Conservation (phyloP, 2,113 vertebrate genomes). For the Morone chrysops region DNA sequence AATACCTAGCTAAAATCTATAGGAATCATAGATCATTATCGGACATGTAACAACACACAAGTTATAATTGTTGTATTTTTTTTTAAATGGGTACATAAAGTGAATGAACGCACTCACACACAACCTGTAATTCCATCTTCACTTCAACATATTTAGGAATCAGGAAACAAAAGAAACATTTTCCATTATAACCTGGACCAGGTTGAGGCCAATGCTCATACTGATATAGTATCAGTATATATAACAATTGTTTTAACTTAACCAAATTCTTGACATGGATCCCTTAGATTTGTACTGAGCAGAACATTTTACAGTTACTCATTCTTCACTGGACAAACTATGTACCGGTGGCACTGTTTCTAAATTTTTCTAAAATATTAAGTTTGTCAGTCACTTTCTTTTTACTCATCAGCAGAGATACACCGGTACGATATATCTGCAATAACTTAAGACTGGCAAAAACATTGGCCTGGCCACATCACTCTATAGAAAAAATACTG, state of each 20-base stretch:
- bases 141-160: background rate
- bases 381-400: too few relatives aligned
- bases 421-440: background rate
- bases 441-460: background rate
- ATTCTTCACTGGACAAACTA: background rate
- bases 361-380: background rate
- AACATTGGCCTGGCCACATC: background rate
- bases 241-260: background rate
- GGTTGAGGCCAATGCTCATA: too few relatives aligned
- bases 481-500: too few relatives aligned
- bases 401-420: too few relatives aligned
- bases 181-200: background rate
- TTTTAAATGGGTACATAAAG: too few relatives aligned
- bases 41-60: background rate
- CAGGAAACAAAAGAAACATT: background rate
- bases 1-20: background rate
- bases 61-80: background rate
- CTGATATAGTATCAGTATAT: background rate
- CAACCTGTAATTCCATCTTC: background rate
- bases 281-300: background rate
- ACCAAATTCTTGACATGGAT: background rate
- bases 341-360: background rate
- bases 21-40: background rate
- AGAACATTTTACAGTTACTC: background rate
- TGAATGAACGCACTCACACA: background rate